Percentiles rank a stretch among this genome's conserved stretches.
Conservation (phyloP, 2,888 invertebrate genomes). For the Amblyteles armatorius region DNA sequence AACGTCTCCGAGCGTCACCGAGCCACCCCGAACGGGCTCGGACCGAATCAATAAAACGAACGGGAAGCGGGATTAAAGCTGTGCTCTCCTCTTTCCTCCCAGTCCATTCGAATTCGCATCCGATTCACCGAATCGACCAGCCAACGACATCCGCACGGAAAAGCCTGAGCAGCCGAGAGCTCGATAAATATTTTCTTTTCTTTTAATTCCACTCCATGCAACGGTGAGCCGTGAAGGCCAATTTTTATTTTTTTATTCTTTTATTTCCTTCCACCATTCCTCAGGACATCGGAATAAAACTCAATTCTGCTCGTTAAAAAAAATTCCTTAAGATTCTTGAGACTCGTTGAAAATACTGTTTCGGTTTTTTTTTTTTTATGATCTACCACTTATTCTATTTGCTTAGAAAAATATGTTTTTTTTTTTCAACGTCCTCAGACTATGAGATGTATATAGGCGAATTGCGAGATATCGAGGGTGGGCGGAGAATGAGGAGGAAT, state of each 20-base stretch:
- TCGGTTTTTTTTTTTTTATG: constrained; percentile 35
- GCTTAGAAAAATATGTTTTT: constrained; percentile 42
- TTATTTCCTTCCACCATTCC: no score
- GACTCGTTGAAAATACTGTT: constrained; percentile 51
- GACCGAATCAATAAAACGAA: constrained; percentile 64
- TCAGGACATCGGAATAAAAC: no score
- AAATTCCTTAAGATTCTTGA: constrained; percentile 3
- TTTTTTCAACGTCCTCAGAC: constrained; percentile 5
- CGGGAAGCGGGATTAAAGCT: constrained; percentile 23
- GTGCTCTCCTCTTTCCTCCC: constrained; percentile 9
- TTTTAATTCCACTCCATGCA: no score
- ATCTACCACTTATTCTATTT: constrained; percentile 19
- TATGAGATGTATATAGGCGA: neutral
- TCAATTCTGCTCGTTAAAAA: neutral
- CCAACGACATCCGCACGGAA: no score
- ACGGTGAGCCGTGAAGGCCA: no score
- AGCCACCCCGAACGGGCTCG: constrained; percentile 59
- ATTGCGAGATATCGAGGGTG: neutral
- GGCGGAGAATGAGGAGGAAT: constrained; percentile 4
- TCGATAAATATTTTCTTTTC: no score
- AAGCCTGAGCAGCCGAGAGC: no score
- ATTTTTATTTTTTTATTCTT: no score
- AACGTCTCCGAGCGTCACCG: constrained; percentile 57
- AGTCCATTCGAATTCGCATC: constrained; percentile 18
- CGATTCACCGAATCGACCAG: neutral